A percentile compares a stretch with the other conserved stretches of the same genome.
Evolutionary conservation across 2,797 vertebrate species (phyloP).

Genomic region (Euphonia xanthogaster): DNA sequence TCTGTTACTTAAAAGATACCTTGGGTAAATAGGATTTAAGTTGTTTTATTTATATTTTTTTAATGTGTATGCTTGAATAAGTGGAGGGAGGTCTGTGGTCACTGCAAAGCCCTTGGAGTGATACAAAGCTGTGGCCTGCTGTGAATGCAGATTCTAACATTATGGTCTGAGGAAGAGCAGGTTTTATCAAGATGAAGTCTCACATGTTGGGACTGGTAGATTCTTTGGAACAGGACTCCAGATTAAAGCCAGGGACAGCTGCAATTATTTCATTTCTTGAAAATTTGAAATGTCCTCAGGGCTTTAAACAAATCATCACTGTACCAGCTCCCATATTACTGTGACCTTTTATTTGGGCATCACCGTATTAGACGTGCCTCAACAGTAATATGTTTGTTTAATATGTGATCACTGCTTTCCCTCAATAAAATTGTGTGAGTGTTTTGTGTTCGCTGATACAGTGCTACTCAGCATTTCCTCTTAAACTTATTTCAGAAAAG

Average conservation of each 20-base stretch:
- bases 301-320: background rate
- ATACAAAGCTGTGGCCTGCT: background rate
- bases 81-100: background rate
- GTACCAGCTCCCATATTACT: background rate
- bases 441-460: background rate
- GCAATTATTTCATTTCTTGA: conserved; percentile 11
- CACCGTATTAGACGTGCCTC: background rate
- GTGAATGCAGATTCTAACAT: background rate
- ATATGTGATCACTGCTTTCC: background rate
- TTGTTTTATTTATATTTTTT: background rate
- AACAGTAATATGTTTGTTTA: background rate
- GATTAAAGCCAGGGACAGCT: background rate
- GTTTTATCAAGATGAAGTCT: conserved; percentile 19
- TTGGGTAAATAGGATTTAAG: background rate
- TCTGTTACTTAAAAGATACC: background rate
- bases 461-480: background rate
- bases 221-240: background rate
- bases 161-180: background rate
- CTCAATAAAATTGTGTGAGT: background rate
- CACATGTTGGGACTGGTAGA: background rate
- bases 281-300: background rate
- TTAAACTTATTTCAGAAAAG: background rate
- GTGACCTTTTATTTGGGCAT: background rate
- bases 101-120: background rate
- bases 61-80: background rate